phyloP scores from a whole-genome alignment of 2,113 vertebrate genomes.

The Lontra canadensis region DNA sequence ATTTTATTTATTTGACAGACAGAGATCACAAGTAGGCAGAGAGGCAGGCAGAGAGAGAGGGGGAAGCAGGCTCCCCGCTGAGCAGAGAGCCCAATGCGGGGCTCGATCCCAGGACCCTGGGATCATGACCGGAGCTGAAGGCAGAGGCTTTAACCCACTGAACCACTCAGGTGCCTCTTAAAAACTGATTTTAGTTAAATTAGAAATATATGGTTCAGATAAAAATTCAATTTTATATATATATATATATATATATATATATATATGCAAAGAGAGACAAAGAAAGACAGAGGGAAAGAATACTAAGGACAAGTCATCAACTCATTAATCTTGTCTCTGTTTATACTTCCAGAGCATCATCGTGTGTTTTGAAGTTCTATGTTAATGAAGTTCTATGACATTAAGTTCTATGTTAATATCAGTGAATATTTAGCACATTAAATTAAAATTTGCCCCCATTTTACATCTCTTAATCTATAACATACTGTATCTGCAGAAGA shows the following conservation, averaged over 20 bases:
- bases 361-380: background rate
- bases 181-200: background rate
- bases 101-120: too few species aligned
- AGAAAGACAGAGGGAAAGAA: background rate
- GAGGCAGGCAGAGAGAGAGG: too few species aligned
- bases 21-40: too few species aligned
- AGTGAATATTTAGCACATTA: background rate
- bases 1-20: too few species aligned
- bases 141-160: too few species aligned
- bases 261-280: background rate
- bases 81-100: too few species aligned
- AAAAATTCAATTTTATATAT: background rate
- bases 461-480: background rate
- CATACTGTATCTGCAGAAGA: background rate
- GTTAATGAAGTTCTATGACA: background rate
- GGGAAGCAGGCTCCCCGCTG: too few species aligned
- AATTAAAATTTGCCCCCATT: background rate
- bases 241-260: background rate
- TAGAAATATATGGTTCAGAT: background rate
- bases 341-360: background rate
- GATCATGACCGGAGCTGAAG: too few species aligned
- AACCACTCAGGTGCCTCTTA: too few species aligned
- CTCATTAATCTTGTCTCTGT: background rate
- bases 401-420: background rate
- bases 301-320: background rate